Conservation (phyloP, 1,140 invertebrate species). For the Brachionus asplanchnoidis region DNA sequence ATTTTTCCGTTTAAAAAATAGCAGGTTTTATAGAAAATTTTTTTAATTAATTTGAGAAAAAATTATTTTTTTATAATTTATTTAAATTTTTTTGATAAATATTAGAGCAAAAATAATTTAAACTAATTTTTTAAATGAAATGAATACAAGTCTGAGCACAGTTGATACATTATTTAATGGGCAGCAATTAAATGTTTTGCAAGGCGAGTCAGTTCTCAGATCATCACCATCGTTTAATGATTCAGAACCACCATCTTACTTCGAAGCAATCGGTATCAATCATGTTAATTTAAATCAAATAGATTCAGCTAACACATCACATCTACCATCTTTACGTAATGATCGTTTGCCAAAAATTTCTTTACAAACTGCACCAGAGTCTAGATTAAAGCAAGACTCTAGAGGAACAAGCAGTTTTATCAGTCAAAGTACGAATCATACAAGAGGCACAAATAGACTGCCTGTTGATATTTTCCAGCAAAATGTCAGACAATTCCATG, state of each 20-base stretch:
- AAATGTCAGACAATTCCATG: background rate
- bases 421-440: background rate
- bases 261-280: conserved; percentile 16
- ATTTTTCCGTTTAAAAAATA: no score
- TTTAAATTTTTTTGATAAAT: background rate
- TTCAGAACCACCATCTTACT: conserved; percentile 10
- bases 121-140: background rate
- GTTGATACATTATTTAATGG: conserved; percentile 15
- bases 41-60: no score
- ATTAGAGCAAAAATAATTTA: background rate
- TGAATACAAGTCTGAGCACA: conserved; percentile 24
- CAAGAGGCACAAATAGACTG: background rate
- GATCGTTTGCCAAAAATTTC: background rate
- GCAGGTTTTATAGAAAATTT: no score
- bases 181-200: background rate
- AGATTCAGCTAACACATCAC: background rate
- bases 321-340: background rate
- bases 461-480: background rate
- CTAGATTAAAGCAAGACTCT: background rate
- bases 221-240: background rate
- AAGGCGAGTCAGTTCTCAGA: background rate
- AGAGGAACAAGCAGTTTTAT: background rate
- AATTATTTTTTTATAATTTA: background rate
- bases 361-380: background rate
- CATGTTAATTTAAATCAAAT: background rate